Base-by-base conservation (phyloP, 2,888 invertebrate species). In the Himalopsyche tibetana region DNA sequence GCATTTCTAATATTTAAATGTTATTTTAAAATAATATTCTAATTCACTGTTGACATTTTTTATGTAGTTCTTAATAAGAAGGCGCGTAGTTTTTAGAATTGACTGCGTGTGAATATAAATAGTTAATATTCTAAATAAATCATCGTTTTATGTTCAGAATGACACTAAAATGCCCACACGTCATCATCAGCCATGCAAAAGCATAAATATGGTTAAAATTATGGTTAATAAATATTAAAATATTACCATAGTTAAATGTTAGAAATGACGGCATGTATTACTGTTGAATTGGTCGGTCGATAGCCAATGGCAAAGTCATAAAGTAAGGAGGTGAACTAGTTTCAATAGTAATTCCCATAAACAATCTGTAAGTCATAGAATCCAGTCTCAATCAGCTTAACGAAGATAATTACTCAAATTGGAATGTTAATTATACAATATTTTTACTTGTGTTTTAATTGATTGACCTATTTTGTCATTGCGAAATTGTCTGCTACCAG, bases 301-400 rank as follows among this genome's bases (percentile, higher is more conserved):
- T 51, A 51, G 51, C 63, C 63, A 63, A 63, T 63, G 63, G 63
- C 63, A 63, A 19, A 63, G 63, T 63, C 63, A 63, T 63, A 63
- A 63, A 63, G 63, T 28, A 63, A 11, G 19, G 63, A 63, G 63
- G 63, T 63, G 63, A 63, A 63, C 63, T 5, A 63, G 63, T 63
- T 63, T 63, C 0, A 8, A 19, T 63, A 19, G n/a, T 56, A n/a
- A 63, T 63, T 63, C 63, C 63, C 63, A 63, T 63, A 63, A 63
- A 63, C 28, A 19, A 63, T 63, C 63, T 19, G 6, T 63, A 11
- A 9, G 19, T 63, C 63, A 63, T 15, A 63, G 9, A 63, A 63
- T 63, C 19, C 63, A 63, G n/a, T 63, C 63, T 63, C 19, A 63
- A 19, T 63, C 63, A 63, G 63, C 63, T 63, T 6, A 63, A 63